These are phyloP conservation scores for Microcebus tavaratra DNA, from an alignment of 2,113 vertebrate species.

Conservation along the genomic window DNA sequence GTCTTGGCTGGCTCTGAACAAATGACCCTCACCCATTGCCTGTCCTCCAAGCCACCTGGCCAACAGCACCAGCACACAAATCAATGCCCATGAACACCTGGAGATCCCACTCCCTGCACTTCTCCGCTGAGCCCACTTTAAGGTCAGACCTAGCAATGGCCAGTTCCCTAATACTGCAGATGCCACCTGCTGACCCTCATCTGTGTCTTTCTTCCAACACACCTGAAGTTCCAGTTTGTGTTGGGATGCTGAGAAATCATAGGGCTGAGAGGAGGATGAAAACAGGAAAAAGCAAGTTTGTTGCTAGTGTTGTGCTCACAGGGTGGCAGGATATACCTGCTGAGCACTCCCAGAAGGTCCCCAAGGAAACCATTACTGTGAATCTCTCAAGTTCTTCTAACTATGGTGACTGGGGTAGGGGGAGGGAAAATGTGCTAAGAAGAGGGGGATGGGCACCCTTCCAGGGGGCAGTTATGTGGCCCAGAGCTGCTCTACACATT, in stretches of 20 bases:
- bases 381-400: slow-evolving; percentile 14
- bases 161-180: neutral
- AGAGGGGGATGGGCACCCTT: neutral
- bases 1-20: neutral
- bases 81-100: neutral
- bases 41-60: neutral
- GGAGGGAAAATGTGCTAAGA: neutral
- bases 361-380: slow-evolving; percentile 53
- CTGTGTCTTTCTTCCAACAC: neutral
- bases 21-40: neutral
- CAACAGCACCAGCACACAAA: neutral
- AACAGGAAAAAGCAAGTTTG: slow-evolving; percentile 58
- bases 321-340: slow-evolving; percentile 69
- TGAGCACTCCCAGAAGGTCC: slow-evolving; percentile 64
- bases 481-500: neutral
- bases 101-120: neutral
- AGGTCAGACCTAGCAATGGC: neutral
- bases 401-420: neutral
- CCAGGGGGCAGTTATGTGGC: neutral
- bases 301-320: slow-evolving; percentile 7
- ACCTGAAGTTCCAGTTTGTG: neutral
- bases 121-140: neutral
- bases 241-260: neutral
- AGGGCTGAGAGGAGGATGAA: neutral
- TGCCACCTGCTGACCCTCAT: neutral